phyloP scores from a whole-genome alignment of 2,888 invertebrate genomes.

The Cantharis flavilabris region DNA sequence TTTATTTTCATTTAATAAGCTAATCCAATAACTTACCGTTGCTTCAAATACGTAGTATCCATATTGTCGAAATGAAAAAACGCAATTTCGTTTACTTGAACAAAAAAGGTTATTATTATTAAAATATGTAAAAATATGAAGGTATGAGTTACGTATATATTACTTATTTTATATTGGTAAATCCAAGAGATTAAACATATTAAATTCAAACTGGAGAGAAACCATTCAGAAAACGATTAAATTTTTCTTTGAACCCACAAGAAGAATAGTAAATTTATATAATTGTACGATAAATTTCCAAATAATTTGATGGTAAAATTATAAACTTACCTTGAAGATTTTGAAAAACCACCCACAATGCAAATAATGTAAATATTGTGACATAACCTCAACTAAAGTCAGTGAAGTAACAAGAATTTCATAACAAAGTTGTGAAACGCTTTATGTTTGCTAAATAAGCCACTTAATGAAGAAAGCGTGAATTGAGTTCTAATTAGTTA shows the following conservation, averaged over 20 bases:
- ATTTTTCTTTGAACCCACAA: too few relatives aligned
- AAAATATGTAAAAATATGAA: not conserved
- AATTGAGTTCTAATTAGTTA: too few relatives aligned
- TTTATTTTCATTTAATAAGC: not conserved
- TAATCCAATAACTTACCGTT: not conserved
- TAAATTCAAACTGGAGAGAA: too few relatives aligned
- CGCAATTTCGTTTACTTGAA: not conserved
- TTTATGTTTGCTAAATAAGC: too few relatives aligned
- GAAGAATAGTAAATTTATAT: too few relatives aligned
- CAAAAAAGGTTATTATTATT: not conserved
- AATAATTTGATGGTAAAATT: not conserved
- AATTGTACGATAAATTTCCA: too few relatives aligned
- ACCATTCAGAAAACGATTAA: too few relatives aligned
- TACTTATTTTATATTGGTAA: too few relatives aligned
- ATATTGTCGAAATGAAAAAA: not conserved
- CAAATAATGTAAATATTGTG: not conserved
- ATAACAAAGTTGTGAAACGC: too few relatives aligned
- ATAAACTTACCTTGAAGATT: not conserved
- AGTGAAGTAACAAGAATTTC: not conserved
- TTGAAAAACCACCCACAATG: not conserved
- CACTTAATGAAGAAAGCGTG: too few relatives aligned
- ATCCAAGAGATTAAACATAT: too few relatives aligned
- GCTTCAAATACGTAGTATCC: not conserved
- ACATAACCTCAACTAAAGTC: not conserved
- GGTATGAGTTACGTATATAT: too few relatives aligned